Evolutionary conservation across 2,797 vertebrate genomes (phyloP).

Genomic region (Acridotheres tristis): DNA sequence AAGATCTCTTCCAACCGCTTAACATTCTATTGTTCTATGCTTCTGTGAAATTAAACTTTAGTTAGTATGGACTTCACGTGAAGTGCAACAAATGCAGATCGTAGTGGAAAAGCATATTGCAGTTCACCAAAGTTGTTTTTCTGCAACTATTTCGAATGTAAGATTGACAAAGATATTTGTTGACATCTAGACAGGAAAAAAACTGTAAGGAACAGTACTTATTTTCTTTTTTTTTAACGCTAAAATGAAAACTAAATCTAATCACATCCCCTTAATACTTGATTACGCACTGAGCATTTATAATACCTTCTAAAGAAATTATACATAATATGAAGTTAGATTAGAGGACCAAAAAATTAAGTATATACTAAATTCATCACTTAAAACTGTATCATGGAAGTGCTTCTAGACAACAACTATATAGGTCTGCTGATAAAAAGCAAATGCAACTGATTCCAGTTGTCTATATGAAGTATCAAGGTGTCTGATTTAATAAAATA

Average conservation of each 20-base stretch:
- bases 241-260: not conserved
- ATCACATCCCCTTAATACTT: not conserved
- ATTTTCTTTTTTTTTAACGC: too few species aligned
- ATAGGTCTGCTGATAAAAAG: not conserved
- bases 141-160: not conserved
- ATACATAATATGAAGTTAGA: not conserved
- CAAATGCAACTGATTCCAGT: not conserved
- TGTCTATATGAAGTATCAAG: not conserved
- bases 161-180: not conserved
- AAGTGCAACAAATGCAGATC: not conserved
- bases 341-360: not conserved
- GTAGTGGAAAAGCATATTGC: not conserved
- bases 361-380: not conserved
- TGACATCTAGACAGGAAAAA: not conserved
- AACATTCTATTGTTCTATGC: not conserved
- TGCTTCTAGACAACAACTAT: not conserved
- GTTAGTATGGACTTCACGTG: not conserved
- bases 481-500: not conserved
- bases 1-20: not conserved
- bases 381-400: not conserved
- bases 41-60: not conserved
- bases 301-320: not conserved
- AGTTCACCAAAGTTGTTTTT: not conserved
- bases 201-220: not conserved
- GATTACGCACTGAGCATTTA: rapidly evolving